Evolutionary conservation across 1,140 invertebrate genomes (phyloP).

Genomic region (Choristoneura fumiferana): DNA sequence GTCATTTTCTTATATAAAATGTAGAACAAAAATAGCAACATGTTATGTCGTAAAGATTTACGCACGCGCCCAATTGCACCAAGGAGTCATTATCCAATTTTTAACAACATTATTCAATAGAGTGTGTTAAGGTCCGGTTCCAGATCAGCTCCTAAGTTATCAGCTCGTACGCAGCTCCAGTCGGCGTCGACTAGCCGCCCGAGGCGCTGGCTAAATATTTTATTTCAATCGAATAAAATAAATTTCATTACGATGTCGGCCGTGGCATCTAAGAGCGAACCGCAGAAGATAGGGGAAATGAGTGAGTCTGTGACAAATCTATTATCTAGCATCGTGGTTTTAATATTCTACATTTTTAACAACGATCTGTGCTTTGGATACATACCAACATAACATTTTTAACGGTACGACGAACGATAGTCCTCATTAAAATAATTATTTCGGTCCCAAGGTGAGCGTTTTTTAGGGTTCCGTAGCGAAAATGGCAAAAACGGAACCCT

Average conservation of each 20-base stretch:
- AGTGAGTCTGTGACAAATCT: not conserved
- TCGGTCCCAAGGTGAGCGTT: too few species aligned
- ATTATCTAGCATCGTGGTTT: too few species aligned
- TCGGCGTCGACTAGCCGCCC: not conserved
- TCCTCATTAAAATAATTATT: too few species aligned
- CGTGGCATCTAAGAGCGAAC: not conserved
- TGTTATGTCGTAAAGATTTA: not conserved
- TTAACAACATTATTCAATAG: slow-evolving; percentile 10
- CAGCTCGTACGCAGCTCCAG: not conserved
- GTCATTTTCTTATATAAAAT: not conserved
- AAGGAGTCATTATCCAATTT: slow-evolving; percentile 15
- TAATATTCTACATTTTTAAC: too few species aligned
- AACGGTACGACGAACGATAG: too few species aligned
- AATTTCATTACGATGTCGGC: not conserved
- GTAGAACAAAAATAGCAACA: not conserved
- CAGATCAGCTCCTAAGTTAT: not conserved
- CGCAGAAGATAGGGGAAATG: slow-evolving; percentile 2
- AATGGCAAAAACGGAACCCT: too few species aligned
- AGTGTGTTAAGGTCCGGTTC: not conserved
- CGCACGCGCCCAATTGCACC: not conserved
- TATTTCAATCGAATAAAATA: not conserved
- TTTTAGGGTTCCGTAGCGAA: too few species aligned
- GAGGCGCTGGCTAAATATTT: not conserved
- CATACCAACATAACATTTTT: too few species aligned
- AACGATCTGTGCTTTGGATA: too few species aligned